These are phyloP conservation scores for Norana najaformis DNA, from an alignment of 2,888 invertebrate species.

Conservation along the genomic window DNA sequence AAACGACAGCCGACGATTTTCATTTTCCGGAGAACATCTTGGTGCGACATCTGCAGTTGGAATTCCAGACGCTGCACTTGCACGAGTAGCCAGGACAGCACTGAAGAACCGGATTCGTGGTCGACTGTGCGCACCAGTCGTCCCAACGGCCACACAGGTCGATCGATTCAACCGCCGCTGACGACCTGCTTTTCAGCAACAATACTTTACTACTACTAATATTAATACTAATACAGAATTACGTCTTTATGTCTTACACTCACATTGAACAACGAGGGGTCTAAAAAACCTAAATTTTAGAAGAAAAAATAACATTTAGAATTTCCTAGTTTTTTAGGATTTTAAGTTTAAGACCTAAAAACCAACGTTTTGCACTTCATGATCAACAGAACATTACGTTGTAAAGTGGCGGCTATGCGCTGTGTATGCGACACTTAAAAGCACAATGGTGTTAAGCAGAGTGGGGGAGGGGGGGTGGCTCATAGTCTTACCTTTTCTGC, in stretches of 20 bases:
- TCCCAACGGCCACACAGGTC: conserved; percentile 31
- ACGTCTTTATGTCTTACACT: no score
- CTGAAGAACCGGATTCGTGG: conserved; percentile 25
- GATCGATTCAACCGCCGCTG: background rate
- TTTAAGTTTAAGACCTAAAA: no score
- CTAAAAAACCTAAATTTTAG: no score
- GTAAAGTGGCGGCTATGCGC: no score
- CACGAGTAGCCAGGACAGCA: conserved; percentile 34
- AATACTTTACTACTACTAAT: background rate
- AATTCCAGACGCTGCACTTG: conserved; percentile 31
- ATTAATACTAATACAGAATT: no score
- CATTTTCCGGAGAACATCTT: conserved; percentile 25
- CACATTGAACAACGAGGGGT: no score
- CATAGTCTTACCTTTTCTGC: background rate
- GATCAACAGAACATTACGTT: no score
- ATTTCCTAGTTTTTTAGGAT: no score
- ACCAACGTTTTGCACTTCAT: no score
- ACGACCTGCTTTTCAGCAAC: background rate
- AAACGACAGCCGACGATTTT: background rate
- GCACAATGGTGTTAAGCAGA: background rate
- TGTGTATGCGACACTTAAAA: no score
- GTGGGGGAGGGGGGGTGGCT: background rate
- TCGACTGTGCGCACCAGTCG: conserved; percentile 31
- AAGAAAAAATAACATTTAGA: no score
- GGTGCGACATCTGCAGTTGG: conserved; percentile 30